phyloP scores from a whole-genome alignment of 2,797 vertebrate species.

The Prionace glauca region DNA sequence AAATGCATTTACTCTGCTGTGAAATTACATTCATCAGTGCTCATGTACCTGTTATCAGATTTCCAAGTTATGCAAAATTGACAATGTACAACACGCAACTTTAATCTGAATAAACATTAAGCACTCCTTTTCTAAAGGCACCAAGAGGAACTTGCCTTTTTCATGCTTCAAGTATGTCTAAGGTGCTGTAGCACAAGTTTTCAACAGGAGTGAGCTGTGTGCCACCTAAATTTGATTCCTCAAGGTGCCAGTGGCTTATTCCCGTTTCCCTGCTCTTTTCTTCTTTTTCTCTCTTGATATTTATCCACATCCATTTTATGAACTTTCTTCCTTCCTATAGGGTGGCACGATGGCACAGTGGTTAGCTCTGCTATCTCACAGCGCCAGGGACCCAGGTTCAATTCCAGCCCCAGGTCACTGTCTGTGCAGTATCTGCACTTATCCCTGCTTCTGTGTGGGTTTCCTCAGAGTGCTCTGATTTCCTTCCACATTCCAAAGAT shows the following conservation, averaged over 20 bases:
- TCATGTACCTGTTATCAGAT: conserved; percentile 21
- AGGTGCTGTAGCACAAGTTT: not conserved
- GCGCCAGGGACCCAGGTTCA: too few relatives aligned
- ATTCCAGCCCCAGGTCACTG: too few relatives aligned
- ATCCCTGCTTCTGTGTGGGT: too few relatives aligned
- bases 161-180: not conserved
- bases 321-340: not conserved
- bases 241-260: not conserved
- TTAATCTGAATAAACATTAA: conserved; percentile 34
- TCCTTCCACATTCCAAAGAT: too few relatives aligned
- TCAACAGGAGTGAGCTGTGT: not conserved
- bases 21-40: conserved; percentile 36
- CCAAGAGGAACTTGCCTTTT: not conserved
- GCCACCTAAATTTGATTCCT: not conserved
- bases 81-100: conserved; percentile 22
- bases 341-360: too few relatives aligned
- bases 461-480: too few relatives aligned
- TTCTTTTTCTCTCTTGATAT: not conserved
- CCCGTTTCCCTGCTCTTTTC: not conserved
- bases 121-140: conserved; percentile 6
- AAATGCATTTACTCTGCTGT: conserved; percentile 37
- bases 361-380: too few relatives aligned
- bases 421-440: too few relatives aligned
- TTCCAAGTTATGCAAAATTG: conserved; percentile 35
- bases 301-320: not conserved